Evolutionary conservation across 2,888 invertebrate species (phyloP).

Genomic region (Pyrrhia umbra): DNA sequence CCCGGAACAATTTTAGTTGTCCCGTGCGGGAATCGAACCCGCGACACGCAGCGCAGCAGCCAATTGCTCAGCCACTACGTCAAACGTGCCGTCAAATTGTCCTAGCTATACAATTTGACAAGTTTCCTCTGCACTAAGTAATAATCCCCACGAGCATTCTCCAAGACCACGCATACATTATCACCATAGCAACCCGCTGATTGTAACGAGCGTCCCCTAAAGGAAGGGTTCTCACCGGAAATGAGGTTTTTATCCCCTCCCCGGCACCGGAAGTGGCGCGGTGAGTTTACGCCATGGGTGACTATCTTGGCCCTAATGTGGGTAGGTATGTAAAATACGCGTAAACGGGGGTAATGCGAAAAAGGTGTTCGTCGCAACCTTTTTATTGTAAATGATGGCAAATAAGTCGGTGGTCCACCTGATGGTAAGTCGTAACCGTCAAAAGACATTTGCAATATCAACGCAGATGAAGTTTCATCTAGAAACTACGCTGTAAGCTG

Average conservation of each 20-base stretch:
- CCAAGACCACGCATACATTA: conserved; percentile 50
- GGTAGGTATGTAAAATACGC: conserved; percentile 33
- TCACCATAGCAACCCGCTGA: conserved; percentile 67
- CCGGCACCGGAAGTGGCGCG: conserved; percentile 75
- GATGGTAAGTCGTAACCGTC: not conserved
- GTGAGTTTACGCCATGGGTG: conserved; percentile 56
- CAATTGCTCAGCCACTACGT: no score
- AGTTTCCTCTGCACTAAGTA: conserved; percentile 13
- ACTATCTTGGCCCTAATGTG: conserved; percentile 52
- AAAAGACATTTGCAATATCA: no score
- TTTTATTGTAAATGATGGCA: not conserved
- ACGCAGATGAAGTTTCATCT: no score
- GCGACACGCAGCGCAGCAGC: no score
- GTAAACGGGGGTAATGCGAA: conserved; percentile 29
- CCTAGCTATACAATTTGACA: no score
- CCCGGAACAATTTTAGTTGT: no score
- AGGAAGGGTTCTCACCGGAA: conserved; percentile 83
- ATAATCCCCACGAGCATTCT: conserved; percentile 26
- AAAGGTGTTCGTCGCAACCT: conserved; percentile 17
- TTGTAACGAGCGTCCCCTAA: conserved; percentile 66
- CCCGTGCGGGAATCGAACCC: no score
- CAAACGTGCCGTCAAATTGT: no score
- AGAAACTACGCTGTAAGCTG: no score
- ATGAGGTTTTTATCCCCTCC: conserved; percentile 84
- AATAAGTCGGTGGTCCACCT: not conserved